A percentile compares a stretch with the other conserved stretches of the same genome.
Conservation (phyloP, 2,113 vertebrate genomes). For the Ursus arctos region DNA sequence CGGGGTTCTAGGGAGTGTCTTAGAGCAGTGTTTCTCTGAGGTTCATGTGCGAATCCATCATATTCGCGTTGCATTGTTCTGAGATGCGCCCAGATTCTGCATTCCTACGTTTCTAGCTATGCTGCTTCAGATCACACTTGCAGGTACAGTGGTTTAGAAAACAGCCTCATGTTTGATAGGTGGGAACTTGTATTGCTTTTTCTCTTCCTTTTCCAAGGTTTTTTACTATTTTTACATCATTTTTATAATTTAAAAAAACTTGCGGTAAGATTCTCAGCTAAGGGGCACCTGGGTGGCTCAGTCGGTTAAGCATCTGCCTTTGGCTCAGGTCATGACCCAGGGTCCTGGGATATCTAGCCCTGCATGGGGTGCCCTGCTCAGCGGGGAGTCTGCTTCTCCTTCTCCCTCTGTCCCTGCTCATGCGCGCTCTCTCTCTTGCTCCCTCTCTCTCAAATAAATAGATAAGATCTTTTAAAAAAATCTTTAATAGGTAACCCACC, state of each 20-base stretch:
- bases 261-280: neutral
- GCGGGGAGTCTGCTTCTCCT: too few species aligned
- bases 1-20: neutral
- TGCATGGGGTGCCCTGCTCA: too few species aligned
- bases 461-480: too few species aligned
- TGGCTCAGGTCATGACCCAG: neutral
- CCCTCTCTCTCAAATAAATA: too few species aligned
- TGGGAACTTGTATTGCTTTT: neutral
- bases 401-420: too few species aligned
- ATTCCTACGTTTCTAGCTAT: neutral
- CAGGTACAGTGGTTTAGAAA: neutral
- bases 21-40: neutral
- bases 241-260: slow-evolving; percentile 44
- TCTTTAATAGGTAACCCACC: too few species aligned
- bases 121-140: neutral
- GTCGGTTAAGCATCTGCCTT: neutral
- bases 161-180: neutral
- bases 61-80: neutral
- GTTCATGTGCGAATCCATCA: neutral
- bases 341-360: too few species aligned
- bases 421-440: too few species aligned
- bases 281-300: neutral
- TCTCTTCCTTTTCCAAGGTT: neutral
- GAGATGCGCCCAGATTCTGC: neutral
- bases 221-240: neutral